Evolutionary conservation across 2,113 vertebrate genomes (phyloP).

Genomic region (Cephalopterus ornatus): DNA sequence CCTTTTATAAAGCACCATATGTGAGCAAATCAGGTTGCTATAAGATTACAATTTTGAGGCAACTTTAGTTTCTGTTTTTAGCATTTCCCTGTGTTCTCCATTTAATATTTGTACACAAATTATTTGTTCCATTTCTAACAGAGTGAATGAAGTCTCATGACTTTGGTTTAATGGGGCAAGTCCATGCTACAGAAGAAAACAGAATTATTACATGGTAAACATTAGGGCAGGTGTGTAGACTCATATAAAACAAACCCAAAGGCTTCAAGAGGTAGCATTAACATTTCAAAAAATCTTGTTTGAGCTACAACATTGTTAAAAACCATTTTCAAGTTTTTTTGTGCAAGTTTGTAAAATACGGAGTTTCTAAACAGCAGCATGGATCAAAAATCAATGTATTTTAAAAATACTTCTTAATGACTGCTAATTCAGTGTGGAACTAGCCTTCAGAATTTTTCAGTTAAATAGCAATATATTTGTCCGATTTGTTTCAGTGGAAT

Average conservation of each 20-base stretch:
- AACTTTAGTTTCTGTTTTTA: background rate
- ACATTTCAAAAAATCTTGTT: background rate
- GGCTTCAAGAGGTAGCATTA: background rate
- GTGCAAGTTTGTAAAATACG: background rate
- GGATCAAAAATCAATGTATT: background rate
- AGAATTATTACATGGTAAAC: background rate
- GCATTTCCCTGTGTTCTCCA: background rate
- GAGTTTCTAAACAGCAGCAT: background rate
- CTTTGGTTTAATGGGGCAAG: background rate
- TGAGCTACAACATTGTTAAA: background rate
- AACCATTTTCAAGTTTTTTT: background rate
- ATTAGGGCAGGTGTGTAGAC: background rate
- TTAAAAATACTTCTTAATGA: background rate
- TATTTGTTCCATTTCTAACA: background rate
- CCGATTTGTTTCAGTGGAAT: background rate
- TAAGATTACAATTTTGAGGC: background rate
- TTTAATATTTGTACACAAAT: background rate
- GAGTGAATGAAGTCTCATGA: background rate
- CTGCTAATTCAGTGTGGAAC: background rate
- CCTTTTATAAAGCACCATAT: background rate
- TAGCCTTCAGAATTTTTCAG: background rate
- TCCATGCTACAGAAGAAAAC: background rate
- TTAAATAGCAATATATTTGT: background rate
- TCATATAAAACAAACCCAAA: background rate
- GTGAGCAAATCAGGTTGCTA: background rate